Evolutionary conservation across 2,797 vertebrate species (phyloP).

Genomic region (Melopsittacus undulatus): DNA sequence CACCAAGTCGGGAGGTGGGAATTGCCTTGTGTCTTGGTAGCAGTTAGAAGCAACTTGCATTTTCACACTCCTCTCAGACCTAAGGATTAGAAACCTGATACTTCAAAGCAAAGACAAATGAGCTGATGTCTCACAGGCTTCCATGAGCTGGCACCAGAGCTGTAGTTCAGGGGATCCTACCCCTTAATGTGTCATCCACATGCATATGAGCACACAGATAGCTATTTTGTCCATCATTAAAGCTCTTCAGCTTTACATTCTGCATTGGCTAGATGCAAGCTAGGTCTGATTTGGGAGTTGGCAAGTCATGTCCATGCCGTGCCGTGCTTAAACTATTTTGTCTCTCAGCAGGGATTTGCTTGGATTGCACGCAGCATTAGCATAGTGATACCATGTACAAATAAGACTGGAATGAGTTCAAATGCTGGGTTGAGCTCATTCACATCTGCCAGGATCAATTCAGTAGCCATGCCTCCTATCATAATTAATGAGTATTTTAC

Average conservation of each 20-base stretch:
- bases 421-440: background rate
- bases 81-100: background rate
- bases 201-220: background rate
- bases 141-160: background rate
- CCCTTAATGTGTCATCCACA: background rate
- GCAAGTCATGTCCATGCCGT: background rate
- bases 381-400: background rate
- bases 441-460: background rate
- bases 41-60: background rate
- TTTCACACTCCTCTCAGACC: background rate
- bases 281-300: background rate
- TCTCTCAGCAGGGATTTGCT: constrained; percentile 4
- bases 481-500: background rate
- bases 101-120: background rate
- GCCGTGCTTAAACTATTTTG: background rate
- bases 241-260: background rate
- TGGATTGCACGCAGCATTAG: background rate
- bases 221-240: background rate
- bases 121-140: background rate
- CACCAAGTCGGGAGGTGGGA: background rate
- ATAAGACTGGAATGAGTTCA: background rate
- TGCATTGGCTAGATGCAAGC: background rate
- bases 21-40: background rate
- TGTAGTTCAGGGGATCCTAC: background rate
- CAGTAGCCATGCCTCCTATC: background rate